Evolutionary conservation across 2,888 invertebrate species (phyloP).

Genomic region (Branchinecta sandiegonensis): DNA sequence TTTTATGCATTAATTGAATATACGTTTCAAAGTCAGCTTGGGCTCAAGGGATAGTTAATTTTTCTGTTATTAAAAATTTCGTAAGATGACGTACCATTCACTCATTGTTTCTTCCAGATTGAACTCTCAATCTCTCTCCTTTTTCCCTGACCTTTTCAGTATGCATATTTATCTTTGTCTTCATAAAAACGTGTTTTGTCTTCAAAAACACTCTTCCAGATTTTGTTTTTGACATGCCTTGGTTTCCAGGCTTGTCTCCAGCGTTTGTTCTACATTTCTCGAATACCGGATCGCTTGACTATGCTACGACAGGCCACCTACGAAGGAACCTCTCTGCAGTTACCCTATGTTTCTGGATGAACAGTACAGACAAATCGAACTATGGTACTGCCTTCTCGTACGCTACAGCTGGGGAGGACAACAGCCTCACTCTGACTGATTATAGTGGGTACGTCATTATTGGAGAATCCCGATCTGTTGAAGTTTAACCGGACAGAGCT

Average conservation of each 20-base stretch:
- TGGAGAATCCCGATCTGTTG: too few species aligned
- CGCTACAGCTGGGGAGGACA: slow-evolving; percentile 44
- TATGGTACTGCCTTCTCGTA: slow-evolving; percentile 55
- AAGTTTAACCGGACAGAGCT: too few species aligned
- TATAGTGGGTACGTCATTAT: slow-evolving; percentile 45
- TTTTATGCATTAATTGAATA: too few species aligned
- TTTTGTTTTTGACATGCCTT: slow-evolving; percentile 23
- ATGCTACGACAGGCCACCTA: slow-evolving; percentile 38
- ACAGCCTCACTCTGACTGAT: slow-evolving; percentile 50
- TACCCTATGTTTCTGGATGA: slow-evolving; percentile 49
- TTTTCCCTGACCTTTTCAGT: too few species aligned
- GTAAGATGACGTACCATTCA: too few species aligned
- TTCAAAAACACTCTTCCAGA: slow-evolving; percentile 25
- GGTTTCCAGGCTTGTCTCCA: slow-evolving; percentile 35
- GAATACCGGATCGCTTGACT: slow-evolving; percentile 44
- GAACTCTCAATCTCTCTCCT: too few species aligned
- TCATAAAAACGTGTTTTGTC: too few species aligned
- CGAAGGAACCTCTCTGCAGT: slow-evolving; percentile 33
- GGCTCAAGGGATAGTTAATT: too few species aligned
- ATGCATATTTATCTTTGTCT: too few species aligned
- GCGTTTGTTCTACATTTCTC: slow-evolving; percentile 45
- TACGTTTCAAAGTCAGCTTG: too few species aligned
- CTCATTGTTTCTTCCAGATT: too few species aligned
- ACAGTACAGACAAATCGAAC: slow-evolving; percentile 45
- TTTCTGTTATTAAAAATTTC: too few species aligned